A percentile compares a stretch with the other conserved stretches of the same genome.
phyloP scores from a whole-genome alignment of 2,888 invertebrate species.

The Nesidiocoris tenuis region DNA sequence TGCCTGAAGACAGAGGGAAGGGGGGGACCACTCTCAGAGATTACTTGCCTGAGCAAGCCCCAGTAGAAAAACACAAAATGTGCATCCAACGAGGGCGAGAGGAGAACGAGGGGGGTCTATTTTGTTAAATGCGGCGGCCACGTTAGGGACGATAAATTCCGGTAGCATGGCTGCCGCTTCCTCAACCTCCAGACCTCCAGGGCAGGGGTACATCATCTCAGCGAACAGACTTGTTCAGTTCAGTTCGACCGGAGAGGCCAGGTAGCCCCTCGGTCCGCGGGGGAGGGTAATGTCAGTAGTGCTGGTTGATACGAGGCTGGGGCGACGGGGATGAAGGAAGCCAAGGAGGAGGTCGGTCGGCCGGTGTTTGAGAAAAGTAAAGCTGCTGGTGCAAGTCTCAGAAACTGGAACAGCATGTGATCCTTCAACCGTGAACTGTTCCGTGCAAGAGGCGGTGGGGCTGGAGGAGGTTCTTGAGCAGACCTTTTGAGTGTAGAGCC shows the following conservation, averaged over 20 bases:
- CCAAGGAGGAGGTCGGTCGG: background rate
- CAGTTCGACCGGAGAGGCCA: too few relatives aligned
- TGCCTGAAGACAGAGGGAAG: background rate
- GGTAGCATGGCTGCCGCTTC: background rate
- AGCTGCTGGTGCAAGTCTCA: background rate
- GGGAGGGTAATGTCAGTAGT: too few relatives aligned
- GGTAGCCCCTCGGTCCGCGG: too few relatives aligned
- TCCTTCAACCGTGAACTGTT: conserved; percentile 29
- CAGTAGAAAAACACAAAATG: background rate
- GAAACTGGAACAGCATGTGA: conserved; percentile 27
- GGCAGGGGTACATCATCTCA: background rate
- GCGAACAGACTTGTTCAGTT: too few relatives aligned
- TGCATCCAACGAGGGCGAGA: conserved; percentile 20
- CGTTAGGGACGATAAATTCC: conserved; percentile 21
- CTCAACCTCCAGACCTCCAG: too few relatives aligned
- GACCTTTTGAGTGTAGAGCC: too few relatives aligned
- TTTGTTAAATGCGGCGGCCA: conserved; percentile 19
- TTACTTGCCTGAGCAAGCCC: conserved; percentile 21
- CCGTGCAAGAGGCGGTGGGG: background rate
- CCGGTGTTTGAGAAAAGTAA: background rate
- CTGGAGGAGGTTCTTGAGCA: too few relatives aligned
- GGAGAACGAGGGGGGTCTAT: conserved; percentile 5
- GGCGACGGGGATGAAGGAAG: too few relatives aligned
- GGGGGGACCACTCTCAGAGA: conserved; percentile 26
- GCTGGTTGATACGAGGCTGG: too few relatives aligned